Conservation (phyloP, 2,888 invertebrate species). For the Choreutis nemorana region DNA sequence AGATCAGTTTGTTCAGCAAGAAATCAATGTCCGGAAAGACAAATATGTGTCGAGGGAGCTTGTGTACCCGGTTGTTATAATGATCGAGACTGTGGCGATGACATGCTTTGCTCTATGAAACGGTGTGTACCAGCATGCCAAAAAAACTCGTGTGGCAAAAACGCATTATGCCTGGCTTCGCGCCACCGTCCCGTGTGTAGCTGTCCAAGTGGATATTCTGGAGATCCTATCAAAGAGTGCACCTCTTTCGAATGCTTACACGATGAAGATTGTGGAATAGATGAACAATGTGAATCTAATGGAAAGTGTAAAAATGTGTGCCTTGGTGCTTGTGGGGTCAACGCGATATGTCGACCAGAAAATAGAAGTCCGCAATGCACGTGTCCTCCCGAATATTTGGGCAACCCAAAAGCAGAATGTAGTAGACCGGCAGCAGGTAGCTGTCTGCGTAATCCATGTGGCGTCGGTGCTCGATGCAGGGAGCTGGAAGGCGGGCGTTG, state of each 20-base stretch:
- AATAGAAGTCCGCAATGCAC: slow-evolving; percentile 82
- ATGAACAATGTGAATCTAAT: slow-evolving; percentile 77
- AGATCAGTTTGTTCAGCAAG: slow-evolving; percentile 73
- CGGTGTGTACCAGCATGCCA: slow-evolving; percentile 77
- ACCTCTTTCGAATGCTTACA: slow-evolving; percentile 78
- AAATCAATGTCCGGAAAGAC: slow-evolving; percentile 77
- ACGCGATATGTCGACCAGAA: slow-evolving; percentile 84
- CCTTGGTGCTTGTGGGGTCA: slow-evolving; percentile 79
- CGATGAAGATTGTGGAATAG: slow-evolving; percentile 79
- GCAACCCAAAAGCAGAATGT: slow-evolving; percentile 83
- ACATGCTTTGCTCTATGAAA: slow-evolving; percentile 73
- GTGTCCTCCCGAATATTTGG: slow-evolving; percentile 81
- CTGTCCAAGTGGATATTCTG: slow-evolving; percentile 86
- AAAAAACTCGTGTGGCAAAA: slow-evolving; percentile 77
- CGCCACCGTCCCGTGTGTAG: slow-evolving; percentile 86
- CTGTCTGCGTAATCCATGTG: slow-evolving; percentile 85
- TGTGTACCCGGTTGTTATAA: slow-evolving; percentile 83
- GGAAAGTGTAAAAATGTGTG: slow-evolving; percentile 84
- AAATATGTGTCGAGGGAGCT: slow-evolving; percentile 75
- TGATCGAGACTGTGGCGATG: slow-evolving; percentile 80
- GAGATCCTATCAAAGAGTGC: slow-evolving; percentile 80
- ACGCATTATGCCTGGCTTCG: slow-evolving; percentile 80
- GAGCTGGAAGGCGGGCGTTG: slow-evolving; percentile 78
- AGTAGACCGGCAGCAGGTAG: slow-evolving; percentile 73
- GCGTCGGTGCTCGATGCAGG: slow-evolving; percentile 81